Conservation (phyloP, 2,797 vertebrate genomes). For the Halcyon leucocephala region DNA sequence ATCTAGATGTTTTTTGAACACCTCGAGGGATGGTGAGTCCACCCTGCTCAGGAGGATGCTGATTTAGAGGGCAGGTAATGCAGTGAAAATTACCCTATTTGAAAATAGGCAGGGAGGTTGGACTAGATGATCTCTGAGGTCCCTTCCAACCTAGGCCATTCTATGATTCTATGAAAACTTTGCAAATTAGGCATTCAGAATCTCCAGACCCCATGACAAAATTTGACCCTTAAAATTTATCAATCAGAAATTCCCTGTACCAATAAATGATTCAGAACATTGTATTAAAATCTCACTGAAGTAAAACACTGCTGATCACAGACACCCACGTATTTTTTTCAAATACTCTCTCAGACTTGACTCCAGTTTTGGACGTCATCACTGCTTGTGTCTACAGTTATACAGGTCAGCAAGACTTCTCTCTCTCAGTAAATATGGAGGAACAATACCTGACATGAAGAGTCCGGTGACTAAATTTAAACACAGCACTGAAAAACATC, state of each 20-base stretch:
- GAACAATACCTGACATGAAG: not conserved
- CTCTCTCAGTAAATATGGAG: not conserved
- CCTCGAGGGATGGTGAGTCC: no score
- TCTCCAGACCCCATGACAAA: not conserved
- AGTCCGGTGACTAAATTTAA: not conserved
- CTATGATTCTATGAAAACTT: not conserved
- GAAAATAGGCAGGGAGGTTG: not conserved
- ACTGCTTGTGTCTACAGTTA: not conserved
- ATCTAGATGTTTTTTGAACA: no score
- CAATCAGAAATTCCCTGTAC: not conserved
- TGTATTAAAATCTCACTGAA: not conserved
- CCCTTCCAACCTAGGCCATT: no score
- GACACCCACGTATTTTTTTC: not conserved
- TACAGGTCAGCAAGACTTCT: not conserved
- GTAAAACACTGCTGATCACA: not conserved
- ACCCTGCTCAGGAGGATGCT: not conserved
- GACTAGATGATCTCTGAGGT: no score
- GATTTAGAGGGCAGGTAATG: not conserved
- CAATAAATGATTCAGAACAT: not conserved
- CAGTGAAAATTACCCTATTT: not conserved
- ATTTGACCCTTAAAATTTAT: not conserved
- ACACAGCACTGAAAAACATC: not conserved
- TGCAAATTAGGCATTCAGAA: not conserved
- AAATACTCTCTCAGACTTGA: not conserved
- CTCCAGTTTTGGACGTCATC: not conserved